Conservation (phyloP, 2,888 invertebrate species). For the Flexamia atlantica region DNA sequence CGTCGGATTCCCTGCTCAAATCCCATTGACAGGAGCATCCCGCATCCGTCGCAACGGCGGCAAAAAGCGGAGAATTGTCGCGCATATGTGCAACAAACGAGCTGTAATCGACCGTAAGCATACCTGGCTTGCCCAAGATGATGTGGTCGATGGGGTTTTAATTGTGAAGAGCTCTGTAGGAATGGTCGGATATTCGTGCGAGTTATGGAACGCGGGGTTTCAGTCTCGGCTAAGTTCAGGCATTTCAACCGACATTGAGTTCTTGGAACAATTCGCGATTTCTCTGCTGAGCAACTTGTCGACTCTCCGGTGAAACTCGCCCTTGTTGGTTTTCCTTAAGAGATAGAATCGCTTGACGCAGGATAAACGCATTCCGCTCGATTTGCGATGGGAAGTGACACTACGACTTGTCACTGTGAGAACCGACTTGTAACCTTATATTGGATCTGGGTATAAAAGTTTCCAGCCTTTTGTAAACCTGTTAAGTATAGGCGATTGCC, state of each 20-base stretch:
- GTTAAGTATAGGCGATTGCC: too few relatives aligned
- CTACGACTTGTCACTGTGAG: neutral
- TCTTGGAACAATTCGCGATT: neutral
- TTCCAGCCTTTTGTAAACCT: too few relatives aligned
- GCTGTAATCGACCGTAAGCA: neutral
- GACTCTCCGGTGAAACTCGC: conserved; percentile 7
- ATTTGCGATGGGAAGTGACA: neutral
- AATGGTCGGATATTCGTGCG: neutral
- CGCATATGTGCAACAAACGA: neutral
- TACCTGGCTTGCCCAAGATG: neutral
- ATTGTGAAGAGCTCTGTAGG: neutral
- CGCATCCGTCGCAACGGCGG: neutral
- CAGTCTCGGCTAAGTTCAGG: conserved; percentile 7
- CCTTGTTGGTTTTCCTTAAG: neutral
- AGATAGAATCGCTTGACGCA: conserved; percentile 2
- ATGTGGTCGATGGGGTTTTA: neutral
- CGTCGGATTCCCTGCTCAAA: neutral
- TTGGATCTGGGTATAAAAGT: too few relatives aligned
- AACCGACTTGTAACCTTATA: neutral
- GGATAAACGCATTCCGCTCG: neutral
- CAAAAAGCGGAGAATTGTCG: neutral
- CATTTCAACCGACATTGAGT: neutral
- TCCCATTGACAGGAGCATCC: neutral
- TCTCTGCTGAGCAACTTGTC: too few relatives aligned
- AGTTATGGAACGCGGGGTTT: conserved; percentile 27